phyloP scores from a whole-genome alignment of 2,113 vertebrate species.

The Saguinus midas region DNA sequence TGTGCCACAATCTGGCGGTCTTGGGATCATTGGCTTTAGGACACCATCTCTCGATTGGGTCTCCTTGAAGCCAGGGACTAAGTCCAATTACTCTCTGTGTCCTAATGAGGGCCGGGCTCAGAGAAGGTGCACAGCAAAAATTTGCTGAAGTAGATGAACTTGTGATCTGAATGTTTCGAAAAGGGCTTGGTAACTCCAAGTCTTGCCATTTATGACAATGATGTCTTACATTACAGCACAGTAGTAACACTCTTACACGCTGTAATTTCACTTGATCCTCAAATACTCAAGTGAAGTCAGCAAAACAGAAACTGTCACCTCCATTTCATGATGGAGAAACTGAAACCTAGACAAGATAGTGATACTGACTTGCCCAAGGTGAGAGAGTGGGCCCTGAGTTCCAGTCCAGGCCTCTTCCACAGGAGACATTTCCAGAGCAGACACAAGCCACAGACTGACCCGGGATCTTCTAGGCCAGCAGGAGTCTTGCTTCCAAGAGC shows the following conservation, averaged over 20 bases:
- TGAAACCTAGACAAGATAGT: not conserved
- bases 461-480: not conserved
- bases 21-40: not conserved
- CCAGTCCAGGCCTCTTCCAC: not conserved
- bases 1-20: not conserved
- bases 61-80: not conserved
- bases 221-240: not conserved
- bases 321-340: not conserved
- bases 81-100: not conserved
- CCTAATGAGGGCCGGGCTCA: not conserved
- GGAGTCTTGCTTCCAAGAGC: not conserved
- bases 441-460: not conserved
- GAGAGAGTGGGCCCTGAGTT: not conserved
- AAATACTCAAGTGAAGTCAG: not conserved
- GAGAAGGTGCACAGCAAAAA: not conserved
- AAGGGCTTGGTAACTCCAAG: not conserved
- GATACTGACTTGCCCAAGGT: not conserved
- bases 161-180: conserved; percentile 27
- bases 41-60: not conserved
- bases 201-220: not conserved
- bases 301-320: not conserved
- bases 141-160: not conserved
- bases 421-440: not conserved
- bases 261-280: not conserved
- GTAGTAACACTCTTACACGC: not conserved